phyloP scores from a whole-genome alignment of 2,797 vertebrate genomes.

The Dendrocincla fuliginosa region DNA sequence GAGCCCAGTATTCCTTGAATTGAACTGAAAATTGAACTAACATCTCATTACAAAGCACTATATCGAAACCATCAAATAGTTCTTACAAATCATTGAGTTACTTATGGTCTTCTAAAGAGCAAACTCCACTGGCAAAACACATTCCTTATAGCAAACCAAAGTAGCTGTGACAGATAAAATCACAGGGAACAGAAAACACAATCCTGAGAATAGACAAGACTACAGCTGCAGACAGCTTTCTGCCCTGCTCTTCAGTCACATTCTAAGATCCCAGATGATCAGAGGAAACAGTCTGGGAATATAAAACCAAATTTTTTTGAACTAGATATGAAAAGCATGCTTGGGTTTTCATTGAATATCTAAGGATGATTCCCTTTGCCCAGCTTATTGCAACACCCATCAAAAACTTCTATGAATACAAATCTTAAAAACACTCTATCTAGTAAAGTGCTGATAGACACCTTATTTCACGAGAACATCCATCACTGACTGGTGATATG shows the following conservation, averaged over 20 bases:
- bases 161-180: neutral
- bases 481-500: neutral
- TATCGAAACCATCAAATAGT: neutral
- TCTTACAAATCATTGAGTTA: neutral
- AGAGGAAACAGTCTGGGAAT: neutral
- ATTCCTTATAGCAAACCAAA: neutral
- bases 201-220: neutral
- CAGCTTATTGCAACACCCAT: neutral
- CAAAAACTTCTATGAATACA: neutral
- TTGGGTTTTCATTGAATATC: neutral
- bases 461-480: neutral
- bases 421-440: neutral
- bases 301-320: neutral
- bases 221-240: neutral
- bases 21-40: neutral
- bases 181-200: neutral
- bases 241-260: neutral
- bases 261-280: neutral
- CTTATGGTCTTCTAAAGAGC: neutral
- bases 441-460: neutral
- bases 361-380: neutral
- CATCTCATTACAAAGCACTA: neutral
- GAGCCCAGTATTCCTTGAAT: neutral
- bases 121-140: neutral
- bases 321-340: neutral